Base-by-base conservation (phyloP, 2,113 vertebrate species). In the Telmatochromis brichardi region DNA sequence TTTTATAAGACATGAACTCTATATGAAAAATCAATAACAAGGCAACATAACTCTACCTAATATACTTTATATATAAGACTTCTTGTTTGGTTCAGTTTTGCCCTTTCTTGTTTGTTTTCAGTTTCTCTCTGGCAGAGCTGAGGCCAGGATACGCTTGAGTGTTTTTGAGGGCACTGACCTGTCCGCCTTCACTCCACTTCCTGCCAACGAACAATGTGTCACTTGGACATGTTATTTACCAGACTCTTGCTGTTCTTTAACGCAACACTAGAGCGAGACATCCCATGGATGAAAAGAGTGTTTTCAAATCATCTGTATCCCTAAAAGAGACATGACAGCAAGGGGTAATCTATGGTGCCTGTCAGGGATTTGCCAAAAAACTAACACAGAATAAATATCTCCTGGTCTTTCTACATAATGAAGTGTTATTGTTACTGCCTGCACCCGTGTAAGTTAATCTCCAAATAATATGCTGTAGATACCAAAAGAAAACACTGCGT, bases 401-500 rank as follows among this genome's bases (percentile, higher is more conserved):
- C 89, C 92, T 85, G 90, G 91, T 91, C 51, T 4, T 63, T 90
- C 92, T 93, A 90, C 88, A 96, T 68, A 84, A 92, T 89, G 89
- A 95, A 95, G 90, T 90, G 89, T 91, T 94, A 94, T 94, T 94
- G 93, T 93, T 94, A 89, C 90, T 88, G 94, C 96, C 96, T 7
- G 83, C 94, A 96, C 96, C 96, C 95, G 94, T 93, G 94, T 94
- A 96, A 55, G 57, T 87, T 89, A 28, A 81, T 78, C 7, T 23
- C 28, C 37, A 57, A 57, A 76, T 87, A 81, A 68, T 82, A n/a
- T 57, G 95, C 93, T 94, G 95, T 97, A 96, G 94, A 96, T 96
- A 96, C 95, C 96, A 97, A 73, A 96, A 95, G 93, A 92, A 92
- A 95, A 95, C 96, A 96, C 96, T 95, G 97, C 95, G 95, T 96